Conservation (phyloP, 1,140 invertebrate genomes). For the Aphis gossypii region DNA sequence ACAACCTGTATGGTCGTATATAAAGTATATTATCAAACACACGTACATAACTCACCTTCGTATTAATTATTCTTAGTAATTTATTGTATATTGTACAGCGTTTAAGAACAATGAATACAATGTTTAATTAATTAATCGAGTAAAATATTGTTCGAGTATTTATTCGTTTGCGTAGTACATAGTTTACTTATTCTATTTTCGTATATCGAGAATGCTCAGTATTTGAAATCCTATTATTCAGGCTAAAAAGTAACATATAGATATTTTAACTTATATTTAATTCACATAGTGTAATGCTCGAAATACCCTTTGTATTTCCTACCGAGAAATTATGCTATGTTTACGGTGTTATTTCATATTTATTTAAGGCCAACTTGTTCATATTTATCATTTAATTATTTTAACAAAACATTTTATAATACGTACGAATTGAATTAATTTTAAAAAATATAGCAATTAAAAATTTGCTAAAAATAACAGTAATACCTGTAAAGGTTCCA, state of each 20-base stretch:
- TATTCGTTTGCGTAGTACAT: background rate
- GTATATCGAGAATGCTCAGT: background rate
- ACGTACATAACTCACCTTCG: too few species aligned
- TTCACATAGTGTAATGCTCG: background rate
- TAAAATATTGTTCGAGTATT: background rate
- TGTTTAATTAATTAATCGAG: too few species aligned
- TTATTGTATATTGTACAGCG: too few species aligned
- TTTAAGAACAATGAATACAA: too few species aligned
- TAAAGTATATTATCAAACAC: background rate
- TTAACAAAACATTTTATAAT: too few species aligned
- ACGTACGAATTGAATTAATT: too few species aligned
- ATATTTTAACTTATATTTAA: background rate
- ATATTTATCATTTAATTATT: too few species aligned
- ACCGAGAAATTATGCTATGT: background rate
- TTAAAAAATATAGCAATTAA: too few species aligned
- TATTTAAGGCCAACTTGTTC: too few species aligned
- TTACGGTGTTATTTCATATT: too few species aligned
- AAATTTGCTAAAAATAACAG: background rate
- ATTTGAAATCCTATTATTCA: background rate
- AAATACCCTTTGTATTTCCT: background rate
- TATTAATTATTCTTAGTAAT: too few species aligned
- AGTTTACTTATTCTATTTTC: background rate
- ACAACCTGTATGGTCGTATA: background rate
- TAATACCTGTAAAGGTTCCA: background rate
- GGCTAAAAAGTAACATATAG: background rate